phyloP scores from a whole-genome alignment of 1,140 invertebrate species.

The Muscidifurax raptorellus region DNA sequence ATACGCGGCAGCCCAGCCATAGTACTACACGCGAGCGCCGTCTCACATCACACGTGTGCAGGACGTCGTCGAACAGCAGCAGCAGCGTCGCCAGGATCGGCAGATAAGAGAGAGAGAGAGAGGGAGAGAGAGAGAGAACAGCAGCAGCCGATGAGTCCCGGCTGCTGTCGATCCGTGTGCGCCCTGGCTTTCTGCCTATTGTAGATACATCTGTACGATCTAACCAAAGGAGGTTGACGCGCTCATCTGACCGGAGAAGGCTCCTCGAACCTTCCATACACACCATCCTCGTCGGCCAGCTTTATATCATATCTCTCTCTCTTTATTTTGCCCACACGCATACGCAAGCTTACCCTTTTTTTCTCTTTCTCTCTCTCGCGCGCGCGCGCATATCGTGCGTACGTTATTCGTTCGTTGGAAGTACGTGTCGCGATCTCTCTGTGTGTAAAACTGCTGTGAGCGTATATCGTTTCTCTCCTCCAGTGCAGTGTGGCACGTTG shows the following conservation, averaged over 20 bases:
- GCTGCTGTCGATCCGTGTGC: not conserved
- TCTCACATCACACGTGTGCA: constrained; percentile 52
- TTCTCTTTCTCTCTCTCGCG: not conserved
- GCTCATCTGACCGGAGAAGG: not conserved
- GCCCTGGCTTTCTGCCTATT: not conserved
- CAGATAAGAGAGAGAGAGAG: not conserved
- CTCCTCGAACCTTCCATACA: not conserved
- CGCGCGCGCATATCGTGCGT: not conserved
- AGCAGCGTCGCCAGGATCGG: constrained; percentile 17
- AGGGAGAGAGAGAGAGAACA: constrained; percentile 8
- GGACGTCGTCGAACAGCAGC: constrained; percentile 39
- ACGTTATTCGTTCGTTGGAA: not conserved
- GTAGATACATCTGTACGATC: not conserved
- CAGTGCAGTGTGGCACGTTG: constrained; percentile 54
- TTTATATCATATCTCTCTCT: not conserved
- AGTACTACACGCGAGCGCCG: constrained; percentile 57
- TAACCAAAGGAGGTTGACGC: not conserved
- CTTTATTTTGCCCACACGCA: not conserved
- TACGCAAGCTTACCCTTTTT: no score
- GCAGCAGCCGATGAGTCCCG: not conserved
- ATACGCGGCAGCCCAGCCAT: constrained; percentile 60
- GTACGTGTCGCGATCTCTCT: not conserved
- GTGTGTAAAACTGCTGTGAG: not conserved
- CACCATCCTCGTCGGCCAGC: not conserved
- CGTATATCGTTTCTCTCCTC: constrained; percentile 5